phyloP scores from a whole-genome alignment of 2,113 vertebrate genomes.

The Sminthopsis crassicaudata region DNA sequence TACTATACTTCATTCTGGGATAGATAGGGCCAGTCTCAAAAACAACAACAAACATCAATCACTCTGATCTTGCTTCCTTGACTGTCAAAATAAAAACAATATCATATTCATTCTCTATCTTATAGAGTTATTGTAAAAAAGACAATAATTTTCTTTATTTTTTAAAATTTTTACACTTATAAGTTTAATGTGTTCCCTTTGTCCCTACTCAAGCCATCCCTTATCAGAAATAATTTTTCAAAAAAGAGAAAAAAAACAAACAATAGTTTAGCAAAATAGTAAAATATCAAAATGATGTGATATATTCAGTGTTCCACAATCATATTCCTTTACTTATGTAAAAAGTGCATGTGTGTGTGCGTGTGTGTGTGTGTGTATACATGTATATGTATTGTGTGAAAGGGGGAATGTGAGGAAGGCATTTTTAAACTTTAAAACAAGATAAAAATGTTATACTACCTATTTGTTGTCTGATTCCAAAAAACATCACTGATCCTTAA shows the following conservation, averaged over 20 bases:
- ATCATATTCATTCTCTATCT: not conserved
- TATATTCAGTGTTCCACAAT: not conserved
- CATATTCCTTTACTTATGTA: not conserved
- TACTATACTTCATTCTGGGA: no score
- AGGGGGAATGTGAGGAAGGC: not conserved
- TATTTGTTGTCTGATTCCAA: not conserved
- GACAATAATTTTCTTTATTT: not conserved
- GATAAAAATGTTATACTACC: not conserved
- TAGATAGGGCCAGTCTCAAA: not conserved
- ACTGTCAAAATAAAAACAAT: not conserved
- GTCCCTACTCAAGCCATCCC: not conserved
- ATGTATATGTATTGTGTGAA: not conserved
- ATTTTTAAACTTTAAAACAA: not conserved
- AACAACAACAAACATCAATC: not conserved
- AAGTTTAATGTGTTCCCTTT: not conserved
- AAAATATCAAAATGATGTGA: not conserved
- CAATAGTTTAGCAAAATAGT: not conserved
- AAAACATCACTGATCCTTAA: not conserved
- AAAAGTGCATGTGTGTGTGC: not conserved
- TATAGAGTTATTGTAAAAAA: no score
- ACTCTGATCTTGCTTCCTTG: not conserved
- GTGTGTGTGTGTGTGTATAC: no score
- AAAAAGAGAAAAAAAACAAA: not conserved
- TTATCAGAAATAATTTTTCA: not conserved
- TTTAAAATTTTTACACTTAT: not conserved